phyloP scores from a whole-genome alignment of 2,797 vertebrate species.

The Pagetopsis macropterus region DNA sequence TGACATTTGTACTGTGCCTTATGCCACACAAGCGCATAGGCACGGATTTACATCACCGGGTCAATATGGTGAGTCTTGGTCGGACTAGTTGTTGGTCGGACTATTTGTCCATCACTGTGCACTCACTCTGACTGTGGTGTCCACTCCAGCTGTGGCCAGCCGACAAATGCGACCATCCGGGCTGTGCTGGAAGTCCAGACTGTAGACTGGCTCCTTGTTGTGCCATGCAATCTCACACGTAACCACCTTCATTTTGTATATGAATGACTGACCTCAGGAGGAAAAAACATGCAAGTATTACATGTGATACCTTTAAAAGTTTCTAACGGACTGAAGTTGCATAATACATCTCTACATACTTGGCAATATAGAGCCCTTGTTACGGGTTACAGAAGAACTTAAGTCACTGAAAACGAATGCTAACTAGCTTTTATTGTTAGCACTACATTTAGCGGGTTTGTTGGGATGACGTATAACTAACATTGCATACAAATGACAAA shows the following conservation, averaged over 20 bases:
- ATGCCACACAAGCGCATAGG: not conserved
- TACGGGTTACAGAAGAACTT: fast-evolving
- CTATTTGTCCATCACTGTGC: not conserved
- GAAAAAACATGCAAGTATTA: not conserved
- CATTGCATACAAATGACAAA: not conserved
- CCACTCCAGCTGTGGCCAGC: constrained; percentile 94
- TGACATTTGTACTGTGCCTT: not conserved
- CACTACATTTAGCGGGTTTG: constrained; percentile 18
- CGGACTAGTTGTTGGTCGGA: too few relatives aligned
- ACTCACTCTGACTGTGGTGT: constrained; percentile 91
- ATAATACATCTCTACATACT: not conserved
- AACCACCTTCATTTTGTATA: constrained; percentile 91
- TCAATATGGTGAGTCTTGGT: not conserved
- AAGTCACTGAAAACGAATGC: not conserved
- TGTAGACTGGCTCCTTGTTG: constrained; percentile 97
- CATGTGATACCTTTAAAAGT: fast-evolving
- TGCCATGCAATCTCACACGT: constrained; percentile 99
- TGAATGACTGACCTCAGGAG: not conserved
- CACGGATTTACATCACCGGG: not conserved
- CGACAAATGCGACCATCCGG: constrained; percentile 85
- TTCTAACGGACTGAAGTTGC: not conserved
- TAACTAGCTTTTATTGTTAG: constrained; percentile 44
- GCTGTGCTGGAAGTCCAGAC: constrained; percentile 93
- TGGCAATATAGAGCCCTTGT: not conserved
- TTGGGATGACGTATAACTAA: not conserved